Evolutionary conservation across 2,113 vertebrate genomes (phyloP).

Genomic region (Phodopus roborovskii): DNA sequence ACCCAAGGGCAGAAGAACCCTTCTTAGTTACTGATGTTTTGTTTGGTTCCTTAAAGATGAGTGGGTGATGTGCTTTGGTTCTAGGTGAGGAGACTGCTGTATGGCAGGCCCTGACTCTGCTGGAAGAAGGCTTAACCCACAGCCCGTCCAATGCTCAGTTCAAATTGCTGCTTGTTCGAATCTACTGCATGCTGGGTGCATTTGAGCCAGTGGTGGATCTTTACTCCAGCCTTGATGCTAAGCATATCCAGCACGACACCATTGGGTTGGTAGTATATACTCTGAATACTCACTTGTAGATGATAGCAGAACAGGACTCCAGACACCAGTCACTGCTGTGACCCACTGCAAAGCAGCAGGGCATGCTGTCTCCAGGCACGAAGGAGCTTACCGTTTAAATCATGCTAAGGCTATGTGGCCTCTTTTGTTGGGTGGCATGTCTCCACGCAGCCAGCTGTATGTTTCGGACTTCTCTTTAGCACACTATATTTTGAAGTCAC

Average conservation of each 20-base stretch:
- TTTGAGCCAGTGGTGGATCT: constrained; percentile 98
- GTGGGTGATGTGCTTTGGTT: constrained; percentile 61
- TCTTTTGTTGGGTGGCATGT: neutral
- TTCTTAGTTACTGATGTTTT: neutral
- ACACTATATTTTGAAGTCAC: neutral
- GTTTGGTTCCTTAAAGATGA: neutral
- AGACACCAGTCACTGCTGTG: neutral
- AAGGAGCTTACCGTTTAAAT: constrained; percentile 21
- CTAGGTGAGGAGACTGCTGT: constrained; percentile 92
- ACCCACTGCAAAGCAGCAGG: constrained; percentile 31
- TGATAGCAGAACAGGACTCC: neutral
- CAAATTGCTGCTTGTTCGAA: constrained; percentile 97
- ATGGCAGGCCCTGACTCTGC: constrained; percentile 92
- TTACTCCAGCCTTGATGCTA: constrained; percentile 97
- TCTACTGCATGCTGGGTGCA: constrained; percentile 96
- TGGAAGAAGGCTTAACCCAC: constrained; percentile 93
- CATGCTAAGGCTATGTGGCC: neutral
- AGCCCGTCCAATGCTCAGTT: constrained; percentile 98
- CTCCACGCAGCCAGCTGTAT: neutral
- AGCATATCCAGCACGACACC: constrained; percentile 98
- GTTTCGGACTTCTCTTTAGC: neutral
- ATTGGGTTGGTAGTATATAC: constrained; percentile 94
- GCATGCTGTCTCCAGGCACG: neutral
- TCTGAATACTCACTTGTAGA: constrained; percentile 78
- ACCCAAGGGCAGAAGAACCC: neutral